Conservation (phyloP, 2,113 vertebrate genomes). For the Bombycilla garrulus region DNA sequence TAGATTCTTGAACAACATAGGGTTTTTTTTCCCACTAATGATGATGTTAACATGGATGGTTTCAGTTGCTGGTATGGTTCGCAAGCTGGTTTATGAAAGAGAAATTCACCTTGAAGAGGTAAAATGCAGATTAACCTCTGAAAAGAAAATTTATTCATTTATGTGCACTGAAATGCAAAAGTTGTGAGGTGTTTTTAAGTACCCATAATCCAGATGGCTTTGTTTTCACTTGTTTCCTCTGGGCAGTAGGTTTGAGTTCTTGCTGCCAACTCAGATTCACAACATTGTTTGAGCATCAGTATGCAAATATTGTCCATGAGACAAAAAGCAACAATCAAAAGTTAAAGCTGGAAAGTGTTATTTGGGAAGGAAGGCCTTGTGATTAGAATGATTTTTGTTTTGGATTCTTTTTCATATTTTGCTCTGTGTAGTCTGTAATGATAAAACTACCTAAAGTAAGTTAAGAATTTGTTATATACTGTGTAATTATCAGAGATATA, state of each 20-base stretch:
- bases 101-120: slow-evolving; percentile 77
- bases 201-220: background rate
- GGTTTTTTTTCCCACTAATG: slow-evolving; percentile 73
- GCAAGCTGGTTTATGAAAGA: slow-evolving; percentile 74
- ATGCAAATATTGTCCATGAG: background rate
- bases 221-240: background rate
- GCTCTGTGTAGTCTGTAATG: background rate
- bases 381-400: background rate
- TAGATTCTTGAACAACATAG: slow-evolving; percentile 76
- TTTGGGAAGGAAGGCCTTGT: background rate
- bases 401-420: background rate
- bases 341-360: background rate
- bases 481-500: background rate
- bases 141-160: background rate
- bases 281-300: background rate
- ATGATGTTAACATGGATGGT: slow-evolving; percentile 77
- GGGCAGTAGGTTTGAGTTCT: background rate
- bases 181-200: background rate
- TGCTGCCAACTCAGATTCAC: background rate
- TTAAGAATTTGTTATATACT: background rate
- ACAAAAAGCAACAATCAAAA: background rate
- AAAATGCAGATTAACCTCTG: background rate
- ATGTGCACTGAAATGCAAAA: background rate
- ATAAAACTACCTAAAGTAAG: background rate
- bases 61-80: slow-evolving; percentile 72